phyloP scores from a whole-genome alignment of 2,888 invertebrate genomes.

The Diarsia mendica region DNA sequence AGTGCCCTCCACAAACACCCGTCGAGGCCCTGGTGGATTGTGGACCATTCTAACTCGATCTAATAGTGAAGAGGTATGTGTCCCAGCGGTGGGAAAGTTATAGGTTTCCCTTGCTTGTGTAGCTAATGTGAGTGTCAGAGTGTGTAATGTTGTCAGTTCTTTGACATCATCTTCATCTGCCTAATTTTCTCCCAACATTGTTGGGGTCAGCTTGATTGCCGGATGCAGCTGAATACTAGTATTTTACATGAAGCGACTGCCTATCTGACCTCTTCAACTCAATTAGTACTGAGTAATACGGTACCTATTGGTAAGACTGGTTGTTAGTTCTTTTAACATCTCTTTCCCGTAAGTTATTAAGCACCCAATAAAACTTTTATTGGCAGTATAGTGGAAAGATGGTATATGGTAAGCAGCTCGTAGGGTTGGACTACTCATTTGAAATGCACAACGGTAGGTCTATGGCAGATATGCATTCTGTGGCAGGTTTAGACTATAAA shows the following conservation, averaged over 20 bases:
- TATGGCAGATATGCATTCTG: conserved; percentile 16
- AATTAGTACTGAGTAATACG: not conserved
- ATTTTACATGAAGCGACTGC: not conserved
- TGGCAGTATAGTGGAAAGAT: not conserved
- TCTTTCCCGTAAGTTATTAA: not conserved
- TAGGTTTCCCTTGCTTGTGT: not conserved
- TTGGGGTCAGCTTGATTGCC: no score
- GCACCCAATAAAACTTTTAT: not conserved
- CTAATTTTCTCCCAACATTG: not conserved
- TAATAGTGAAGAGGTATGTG: no score
- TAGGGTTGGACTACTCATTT: conserved; percentile 6
- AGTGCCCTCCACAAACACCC: not conserved
- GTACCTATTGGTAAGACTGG: not conserved
- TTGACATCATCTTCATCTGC: not conserved
- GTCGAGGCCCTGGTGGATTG: not conserved
- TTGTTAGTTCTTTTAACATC: not conserved
- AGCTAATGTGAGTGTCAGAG: not conserved
- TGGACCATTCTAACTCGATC: not conserved
- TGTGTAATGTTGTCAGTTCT: not conserved
- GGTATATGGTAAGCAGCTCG: not conserved
- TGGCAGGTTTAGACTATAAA: conserved; percentile 27
- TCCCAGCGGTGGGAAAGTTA: no score
- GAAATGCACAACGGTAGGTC: conserved; percentile 23
- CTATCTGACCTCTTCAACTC: not conserved
- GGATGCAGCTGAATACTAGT: not conserved